Evolutionary conservation across 2,113 vertebrate genomes (phyloP).

Genomic region (Calypte anna): DNA sequence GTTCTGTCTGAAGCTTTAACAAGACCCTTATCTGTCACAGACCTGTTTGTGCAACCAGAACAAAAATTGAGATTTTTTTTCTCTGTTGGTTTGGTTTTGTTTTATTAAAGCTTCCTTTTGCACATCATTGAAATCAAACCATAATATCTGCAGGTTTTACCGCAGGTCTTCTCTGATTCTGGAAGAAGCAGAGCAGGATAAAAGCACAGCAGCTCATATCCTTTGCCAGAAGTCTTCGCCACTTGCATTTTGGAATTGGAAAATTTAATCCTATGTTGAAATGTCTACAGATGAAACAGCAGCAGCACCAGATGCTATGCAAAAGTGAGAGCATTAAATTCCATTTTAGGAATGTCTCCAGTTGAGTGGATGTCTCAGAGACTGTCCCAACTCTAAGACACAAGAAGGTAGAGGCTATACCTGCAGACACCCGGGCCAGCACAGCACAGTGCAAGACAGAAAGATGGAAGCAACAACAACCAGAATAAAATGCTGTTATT

Average conservation of each 20-base stretch:
- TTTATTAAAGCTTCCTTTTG: background rate
- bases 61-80: background rate
- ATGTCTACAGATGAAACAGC: background rate
- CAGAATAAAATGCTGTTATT: background rate
- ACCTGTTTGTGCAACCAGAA: background rate
- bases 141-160: background rate
- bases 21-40: background rate
- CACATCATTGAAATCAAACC: background rate
- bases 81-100: background rate
- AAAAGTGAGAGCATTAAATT: background rate
- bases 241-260: background rate
- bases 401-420: background rate
- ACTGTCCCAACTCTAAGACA: background rate
- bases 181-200: background rate
- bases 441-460: background rate
- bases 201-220: background rate
- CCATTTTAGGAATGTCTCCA: background rate
- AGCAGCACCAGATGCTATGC: background rate
- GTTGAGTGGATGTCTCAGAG: fast-evolving
- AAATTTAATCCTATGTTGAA: background rate
- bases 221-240: background rate
- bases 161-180: background rate
- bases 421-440: fast-evolving
- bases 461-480: background rate
- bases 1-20: background rate